phyloP scores from a whole-genome alignment of 2,113 vertebrate species.

The Camelus bactrianus region DNA sequence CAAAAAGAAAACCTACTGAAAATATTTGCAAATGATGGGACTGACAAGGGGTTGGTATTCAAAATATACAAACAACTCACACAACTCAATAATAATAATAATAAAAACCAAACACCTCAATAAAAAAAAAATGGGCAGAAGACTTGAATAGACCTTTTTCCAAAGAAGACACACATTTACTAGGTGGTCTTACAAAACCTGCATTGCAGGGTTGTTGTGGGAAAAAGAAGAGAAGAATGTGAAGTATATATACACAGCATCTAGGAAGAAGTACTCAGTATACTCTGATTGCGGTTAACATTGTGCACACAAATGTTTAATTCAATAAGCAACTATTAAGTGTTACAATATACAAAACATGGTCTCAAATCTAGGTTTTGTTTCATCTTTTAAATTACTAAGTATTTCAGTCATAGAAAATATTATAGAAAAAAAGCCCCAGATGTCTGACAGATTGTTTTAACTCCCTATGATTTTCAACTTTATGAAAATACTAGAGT shows the following conservation, averaged over 20 bases:
- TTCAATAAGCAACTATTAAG: conserved; percentile 13
- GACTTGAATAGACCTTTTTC: background rate
- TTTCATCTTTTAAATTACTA: conserved; percentile 60
- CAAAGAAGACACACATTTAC: background rate
- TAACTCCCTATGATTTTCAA: conserved; percentile 34
- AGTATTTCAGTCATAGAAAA: conserved; percentile 56
- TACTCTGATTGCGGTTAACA: background rate
- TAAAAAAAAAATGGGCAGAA: background rate
- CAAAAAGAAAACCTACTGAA: background rate
- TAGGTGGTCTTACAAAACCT: background rate
- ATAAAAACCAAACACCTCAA: background rate
- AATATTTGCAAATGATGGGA: too few relatives aligned
- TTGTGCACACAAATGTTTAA: background rate
- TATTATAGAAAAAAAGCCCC: conserved; percentile 50
- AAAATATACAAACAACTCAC: too few relatives aligned
- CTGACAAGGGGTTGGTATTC: too few relatives aligned
- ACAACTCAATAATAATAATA: too few relatives aligned
- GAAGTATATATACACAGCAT: background rate
- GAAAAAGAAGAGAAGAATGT: background rate
- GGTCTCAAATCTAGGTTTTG: conserved; percentile 22
- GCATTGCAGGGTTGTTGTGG: background rate
- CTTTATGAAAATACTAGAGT: conserved; percentile 15
- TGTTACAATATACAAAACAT: background rate
- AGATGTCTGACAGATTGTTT: conserved; percentile 59
- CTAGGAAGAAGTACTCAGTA: background rate